Base-by-base conservation (phyloP, 2,113 vertebrate genomes). In the Salminus brasiliensis region DNA sequence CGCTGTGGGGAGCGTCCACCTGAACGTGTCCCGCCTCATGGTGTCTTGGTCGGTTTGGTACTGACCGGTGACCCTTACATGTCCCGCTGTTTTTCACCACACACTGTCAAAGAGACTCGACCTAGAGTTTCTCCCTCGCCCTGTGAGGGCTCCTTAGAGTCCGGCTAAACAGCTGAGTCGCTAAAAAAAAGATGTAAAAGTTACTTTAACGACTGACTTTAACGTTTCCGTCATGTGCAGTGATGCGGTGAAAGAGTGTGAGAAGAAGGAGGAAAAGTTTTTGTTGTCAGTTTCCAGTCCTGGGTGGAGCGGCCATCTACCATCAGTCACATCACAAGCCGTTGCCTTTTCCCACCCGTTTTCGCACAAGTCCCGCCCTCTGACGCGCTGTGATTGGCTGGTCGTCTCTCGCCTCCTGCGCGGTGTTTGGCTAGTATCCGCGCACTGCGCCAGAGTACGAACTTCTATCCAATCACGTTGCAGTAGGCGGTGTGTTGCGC, bases 221-320 rank as follows among this genome's bases (percentile, higher is more conserved):
- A 66, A 18, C 34, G 32, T 39, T 39, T 66, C 62, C 62, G 62
- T 39, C 21, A 23, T 23, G n/a, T 12, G 62, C 32, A 39, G 36
- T 23, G 62, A 66, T 66, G 62, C 36, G 16, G 18, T 23, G 1
- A 57, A 3, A 3, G 39, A 9, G 62, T 29, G 63, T 30, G 34
- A 32, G 27, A 12, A 32, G 27, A 32, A 59, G 25, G 39, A 47
- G 47, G 32, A 45, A n/a, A n/a, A n/a, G n/a, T 39, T 36, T 62
- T 60, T 29, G 1, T 60, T 62, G 29, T 63, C 30, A 45, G 36
- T 69, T 8, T 57, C n/a, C 45, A 59, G 49, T 6, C 21, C 34
- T 30, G 76, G 76, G 76, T 70, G 76, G 76, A 78, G 76, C 66
- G n/a, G 75, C 27, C 11, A 60, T 57, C 63, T 4, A 39, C 49